Conservation (phyloP, 2,888 invertebrate genomes). For the Ceraclea dissimilis region DNA sequence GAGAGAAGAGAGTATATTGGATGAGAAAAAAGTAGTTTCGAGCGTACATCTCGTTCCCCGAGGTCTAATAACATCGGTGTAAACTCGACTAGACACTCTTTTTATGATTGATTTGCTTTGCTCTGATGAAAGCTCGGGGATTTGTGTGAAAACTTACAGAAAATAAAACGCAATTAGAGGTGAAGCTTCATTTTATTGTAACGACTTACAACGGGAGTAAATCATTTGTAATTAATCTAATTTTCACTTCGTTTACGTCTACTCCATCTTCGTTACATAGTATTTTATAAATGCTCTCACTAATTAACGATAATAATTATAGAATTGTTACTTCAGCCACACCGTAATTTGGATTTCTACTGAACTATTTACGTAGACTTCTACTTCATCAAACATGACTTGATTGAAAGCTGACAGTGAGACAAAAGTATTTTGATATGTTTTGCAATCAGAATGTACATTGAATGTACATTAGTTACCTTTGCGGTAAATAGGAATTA, state of each 20-base stretch:
- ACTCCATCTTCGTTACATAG: too few species aligned
- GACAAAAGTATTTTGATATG: too few species aligned
- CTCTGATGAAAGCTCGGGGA: not conserved
- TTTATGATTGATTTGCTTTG: constrained; percentile 1
- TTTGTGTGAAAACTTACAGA: not conserved
- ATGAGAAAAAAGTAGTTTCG: not conserved
- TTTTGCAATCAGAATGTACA: too few species aligned
- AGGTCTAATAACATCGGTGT: not conserved
- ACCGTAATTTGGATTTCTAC: too few species aligned
- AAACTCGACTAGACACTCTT: not conserved
- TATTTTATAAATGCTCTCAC: too few species aligned
- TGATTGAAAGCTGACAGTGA: too few species aligned
- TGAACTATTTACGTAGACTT: too few species aligned
- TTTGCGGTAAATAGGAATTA: too few species aligned
- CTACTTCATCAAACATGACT: too few species aligned
- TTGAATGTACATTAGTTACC: too few species aligned
- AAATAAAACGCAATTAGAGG: not conserved
- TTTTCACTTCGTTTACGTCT: not conserved
- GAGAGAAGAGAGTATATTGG: not conserved
- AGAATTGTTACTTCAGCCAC: too few species aligned
- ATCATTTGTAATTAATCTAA: not conserved
- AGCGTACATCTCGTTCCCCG: not conserved
- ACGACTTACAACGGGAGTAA: not conserved
- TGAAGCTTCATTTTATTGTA: not conserved
- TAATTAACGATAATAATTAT: too few species aligned